phyloP scores from a whole-genome alignment of 2,113 vertebrate species.

The Cinclus cinclus region DNA sequence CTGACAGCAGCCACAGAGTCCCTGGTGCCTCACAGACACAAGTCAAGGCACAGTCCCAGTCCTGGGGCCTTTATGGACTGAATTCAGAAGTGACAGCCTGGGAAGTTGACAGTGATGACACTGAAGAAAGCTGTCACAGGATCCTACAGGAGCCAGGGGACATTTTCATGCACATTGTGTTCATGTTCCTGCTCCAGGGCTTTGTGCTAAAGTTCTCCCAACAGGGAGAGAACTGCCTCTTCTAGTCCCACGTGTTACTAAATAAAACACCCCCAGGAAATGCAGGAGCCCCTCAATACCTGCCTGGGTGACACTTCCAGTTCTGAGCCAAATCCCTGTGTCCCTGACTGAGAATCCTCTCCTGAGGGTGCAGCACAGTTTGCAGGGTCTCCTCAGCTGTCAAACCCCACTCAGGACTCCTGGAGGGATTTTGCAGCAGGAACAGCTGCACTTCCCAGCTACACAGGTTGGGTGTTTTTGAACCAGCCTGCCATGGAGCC shows the following conservation, averaged over 20 bases:
- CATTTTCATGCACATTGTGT: accelerated
- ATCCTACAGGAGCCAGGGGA: neutral
- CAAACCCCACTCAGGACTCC: neutral
- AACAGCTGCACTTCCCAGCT: neutral
- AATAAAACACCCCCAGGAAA: neutral
- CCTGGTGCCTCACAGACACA: conserved; percentile 10
- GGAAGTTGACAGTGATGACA: neutral
- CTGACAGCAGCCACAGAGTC: neutral
- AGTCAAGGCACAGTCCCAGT: conserved; percentile 26
- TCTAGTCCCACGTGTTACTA: accelerated
- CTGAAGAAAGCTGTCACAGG: neutral
- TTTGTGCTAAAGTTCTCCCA: neutral
- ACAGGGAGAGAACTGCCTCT: neutral
- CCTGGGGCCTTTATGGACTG: neutral
- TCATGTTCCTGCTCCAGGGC: neutral
- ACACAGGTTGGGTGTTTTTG: neutral
- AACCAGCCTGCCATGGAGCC: neutral
- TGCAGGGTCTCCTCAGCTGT: neutral
- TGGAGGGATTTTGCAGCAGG: neutral
- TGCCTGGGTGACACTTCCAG: neutral
- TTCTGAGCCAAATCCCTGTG: neutral
- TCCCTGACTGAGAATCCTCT: neutral
- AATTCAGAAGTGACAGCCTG: neutral
- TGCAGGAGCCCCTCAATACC: neutral
- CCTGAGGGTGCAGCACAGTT: neutral